phyloP scores from a whole-genome alignment of 2,888 invertebrate genomes.

The Heliconius erato region DNA sequence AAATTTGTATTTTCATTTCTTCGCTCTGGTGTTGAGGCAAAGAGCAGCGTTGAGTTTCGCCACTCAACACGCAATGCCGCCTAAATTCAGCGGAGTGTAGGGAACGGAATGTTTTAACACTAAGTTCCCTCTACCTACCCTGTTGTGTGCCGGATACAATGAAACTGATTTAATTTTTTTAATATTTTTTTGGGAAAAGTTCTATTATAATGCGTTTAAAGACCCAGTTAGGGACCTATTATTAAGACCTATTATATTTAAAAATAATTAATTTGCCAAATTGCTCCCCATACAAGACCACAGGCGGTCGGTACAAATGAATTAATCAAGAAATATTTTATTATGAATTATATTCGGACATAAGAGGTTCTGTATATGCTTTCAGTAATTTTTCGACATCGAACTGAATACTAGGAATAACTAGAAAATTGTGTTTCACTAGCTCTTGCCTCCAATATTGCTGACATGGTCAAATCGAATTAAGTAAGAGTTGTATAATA shows the following conservation, averaged over 20 bases:
- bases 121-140: no score
- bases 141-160: no score
- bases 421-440: background rate
- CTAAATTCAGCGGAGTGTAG: no score
- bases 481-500: no score
- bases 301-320: conserved; percentile 26
- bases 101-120: no score
- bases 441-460: background rate
- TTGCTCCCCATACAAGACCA: conserved; percentile 5
- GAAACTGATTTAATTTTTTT: no score
- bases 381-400: background rate
- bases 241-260: conserved; percentile 14
- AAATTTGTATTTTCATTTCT: no score
- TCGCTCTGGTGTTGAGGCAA: no score
- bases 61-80: no score
- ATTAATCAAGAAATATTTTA: conserved; percentile 9
- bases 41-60: no score
- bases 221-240: conserved; percentile 7
- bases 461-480: no score
- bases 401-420: background rate
- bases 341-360: background rate
- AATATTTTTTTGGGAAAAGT: background rate
- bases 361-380: background rate
- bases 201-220: background rate
- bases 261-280: conserved; percentile 27